phyloP scores from a whole-genome alignment of 2,888 invertebrate species.

The Tipula vernalis region DNA sequence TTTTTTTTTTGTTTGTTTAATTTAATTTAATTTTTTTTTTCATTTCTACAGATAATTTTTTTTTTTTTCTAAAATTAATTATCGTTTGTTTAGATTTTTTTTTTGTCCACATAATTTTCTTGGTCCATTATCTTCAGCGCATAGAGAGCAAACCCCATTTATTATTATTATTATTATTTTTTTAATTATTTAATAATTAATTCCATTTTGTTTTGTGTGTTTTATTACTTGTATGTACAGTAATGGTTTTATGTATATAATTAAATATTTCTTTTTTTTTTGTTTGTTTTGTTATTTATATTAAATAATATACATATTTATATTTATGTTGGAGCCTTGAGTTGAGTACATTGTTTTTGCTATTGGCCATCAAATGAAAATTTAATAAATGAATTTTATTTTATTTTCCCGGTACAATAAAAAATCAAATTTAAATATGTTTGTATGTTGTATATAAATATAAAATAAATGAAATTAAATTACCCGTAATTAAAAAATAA shows the following conservation, averaged over 20 bases:
- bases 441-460: not conserved
- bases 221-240: not conserved
- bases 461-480: not conserved
- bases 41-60: not conserved
- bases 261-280: not conserved
- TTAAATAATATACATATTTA: not conserved
- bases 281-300: not conserved
- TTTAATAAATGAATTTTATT: not conserved
- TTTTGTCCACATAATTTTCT: not conserved
- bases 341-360: not conserved
- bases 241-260: not conserved
- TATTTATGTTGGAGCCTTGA: not conserved
- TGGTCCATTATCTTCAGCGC: slow-evolving; percentile 4
- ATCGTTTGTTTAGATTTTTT: not conserved
- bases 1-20: not conserved
- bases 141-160: not conserved
- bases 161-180: not conserved
- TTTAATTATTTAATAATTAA: not conserved
- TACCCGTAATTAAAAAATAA: not conserved
- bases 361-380: too few relatives aligned
- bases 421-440: not conserved
- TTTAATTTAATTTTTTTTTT: not conserved
- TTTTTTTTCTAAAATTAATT: not conserved
- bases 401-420: not conserved
- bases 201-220: not conserved